These are phyloP conservation scores for Pachydiplax longipennis DNA, from an alignment of 2,888 invertebrate genomes.

Conservation along the genomic window DNA sequence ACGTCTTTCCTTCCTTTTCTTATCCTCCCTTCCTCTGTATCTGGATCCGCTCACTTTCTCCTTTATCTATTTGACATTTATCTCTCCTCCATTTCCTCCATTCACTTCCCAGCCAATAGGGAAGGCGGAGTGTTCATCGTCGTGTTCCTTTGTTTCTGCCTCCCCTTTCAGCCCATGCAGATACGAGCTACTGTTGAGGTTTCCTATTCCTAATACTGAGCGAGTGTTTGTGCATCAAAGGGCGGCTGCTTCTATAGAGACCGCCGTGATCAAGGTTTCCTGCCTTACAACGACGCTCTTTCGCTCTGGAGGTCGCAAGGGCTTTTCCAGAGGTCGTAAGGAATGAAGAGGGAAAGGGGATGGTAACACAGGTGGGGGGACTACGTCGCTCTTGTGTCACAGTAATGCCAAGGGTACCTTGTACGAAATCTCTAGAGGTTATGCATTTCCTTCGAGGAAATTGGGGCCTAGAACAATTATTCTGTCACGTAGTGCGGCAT, in stretches of 20 bases:
- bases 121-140: neutral
- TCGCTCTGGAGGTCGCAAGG: neutral
- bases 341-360: neutral
- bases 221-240: neutral
- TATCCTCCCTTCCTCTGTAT: neutral
- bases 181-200: neutral
- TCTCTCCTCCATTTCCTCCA: neutral
- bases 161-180: neutral
- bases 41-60: neutral
- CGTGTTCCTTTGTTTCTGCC: neutral
- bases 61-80: neutral
- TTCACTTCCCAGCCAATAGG: neutral
- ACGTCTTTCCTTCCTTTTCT: neutral
- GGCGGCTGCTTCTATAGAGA: neutral
- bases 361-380: neutral
- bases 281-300: neutral
- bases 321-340: neutral
- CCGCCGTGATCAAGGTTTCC: neutral
- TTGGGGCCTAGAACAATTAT: neutral
- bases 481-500: neutral
- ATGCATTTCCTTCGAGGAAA: neutral
- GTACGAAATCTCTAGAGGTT: neutral
- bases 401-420: neutral
- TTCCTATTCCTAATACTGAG: neutral
- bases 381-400: neutral